A percentile compares a stretch with the other conserved stretches of the same genome.
These are phyloP conservation scores for Cyanistes caeruleus DNA, from an alignment of 2,113 vertebrate species.

Conservation along the genomic window DNA sequence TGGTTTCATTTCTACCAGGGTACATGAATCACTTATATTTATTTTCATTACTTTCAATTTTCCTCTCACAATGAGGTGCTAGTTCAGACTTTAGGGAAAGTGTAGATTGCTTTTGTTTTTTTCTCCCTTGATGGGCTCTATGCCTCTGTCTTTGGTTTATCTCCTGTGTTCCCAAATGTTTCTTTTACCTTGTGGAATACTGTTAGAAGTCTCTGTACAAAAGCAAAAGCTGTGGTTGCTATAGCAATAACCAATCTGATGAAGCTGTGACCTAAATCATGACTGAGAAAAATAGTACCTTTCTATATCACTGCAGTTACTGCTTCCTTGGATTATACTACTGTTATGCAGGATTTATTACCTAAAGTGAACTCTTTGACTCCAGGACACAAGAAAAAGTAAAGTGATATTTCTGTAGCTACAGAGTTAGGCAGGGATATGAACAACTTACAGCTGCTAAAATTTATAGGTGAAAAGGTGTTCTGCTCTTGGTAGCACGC, in stretches of 20 bases:
- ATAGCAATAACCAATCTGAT: slow-evolving; percentile 86
- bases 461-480: background rate
- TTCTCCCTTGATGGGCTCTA: background rate
- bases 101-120: background rate
- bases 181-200: slow-evolving; percentile 76
- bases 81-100: background rate
- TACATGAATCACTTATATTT: background rate
- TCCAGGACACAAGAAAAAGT: slow-evolving; percentile 6
- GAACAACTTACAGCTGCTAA: background rate
- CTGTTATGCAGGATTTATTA: slow-evolving; percentile 12
- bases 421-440: background rate
- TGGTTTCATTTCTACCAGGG: background rate
- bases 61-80: background rate
- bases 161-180: slow-evolving; percentile 39
- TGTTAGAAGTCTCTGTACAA: slow-evolving; percentile 73
- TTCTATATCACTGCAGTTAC: slow-evolving; percentile 50
- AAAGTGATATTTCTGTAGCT: background rate
- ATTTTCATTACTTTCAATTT: background rate
- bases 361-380: slow-evolving; percentile 67
- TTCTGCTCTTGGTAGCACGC: background rate
- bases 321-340: slow-evolving; percentile 39
- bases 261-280: slow-evolving; percentile 81
- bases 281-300: slow-evolving; percentile 77
- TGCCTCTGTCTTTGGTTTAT: slow-evolving; percentile 23
- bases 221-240: slow-evolving; percentile 82